phyloP scores from a whole-genome alignment of 2,888 invertebrate species.

The Stramonita haemastoma region DNA sequence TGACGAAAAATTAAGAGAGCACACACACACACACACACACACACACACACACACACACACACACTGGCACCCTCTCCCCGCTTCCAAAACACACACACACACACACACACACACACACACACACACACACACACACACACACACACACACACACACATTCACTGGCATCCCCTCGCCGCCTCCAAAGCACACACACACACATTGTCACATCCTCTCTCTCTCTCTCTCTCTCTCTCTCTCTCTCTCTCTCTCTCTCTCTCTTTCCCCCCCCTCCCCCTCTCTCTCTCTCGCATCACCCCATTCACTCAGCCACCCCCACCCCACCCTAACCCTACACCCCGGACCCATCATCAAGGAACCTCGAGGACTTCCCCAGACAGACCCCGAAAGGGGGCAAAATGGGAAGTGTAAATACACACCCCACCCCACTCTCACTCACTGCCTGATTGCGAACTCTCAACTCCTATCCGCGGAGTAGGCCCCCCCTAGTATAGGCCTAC shows the following conservation, averaged over 20 bases:
- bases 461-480: no score
- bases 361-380: slow-evolving; percentile 15
- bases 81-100: neutral
- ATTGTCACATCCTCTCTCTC: neutral
- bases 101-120: neutral
- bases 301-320: neutral
- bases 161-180: neutral
- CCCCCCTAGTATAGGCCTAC: no score
- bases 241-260: neutral
- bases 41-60: neutral
- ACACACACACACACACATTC: neutral
- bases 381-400: neutral
- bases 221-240: neutral
- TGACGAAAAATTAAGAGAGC: neutral
- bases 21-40: neutral
- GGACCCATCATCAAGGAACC: neutral
- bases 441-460: neutral
- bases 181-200: neutral
- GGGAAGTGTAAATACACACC: slow-evolving; percentile 22
- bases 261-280: neutral
- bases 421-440: neutral
- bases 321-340: neutral
- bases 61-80: neutral
- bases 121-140: neutral
- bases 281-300: neutral